Evolutionary conservation across 2,888 invertebrate genomes (phyloP), one percentile per base, ranked within the genome.

Genomic region (Drosophila algonquin): DNA sequence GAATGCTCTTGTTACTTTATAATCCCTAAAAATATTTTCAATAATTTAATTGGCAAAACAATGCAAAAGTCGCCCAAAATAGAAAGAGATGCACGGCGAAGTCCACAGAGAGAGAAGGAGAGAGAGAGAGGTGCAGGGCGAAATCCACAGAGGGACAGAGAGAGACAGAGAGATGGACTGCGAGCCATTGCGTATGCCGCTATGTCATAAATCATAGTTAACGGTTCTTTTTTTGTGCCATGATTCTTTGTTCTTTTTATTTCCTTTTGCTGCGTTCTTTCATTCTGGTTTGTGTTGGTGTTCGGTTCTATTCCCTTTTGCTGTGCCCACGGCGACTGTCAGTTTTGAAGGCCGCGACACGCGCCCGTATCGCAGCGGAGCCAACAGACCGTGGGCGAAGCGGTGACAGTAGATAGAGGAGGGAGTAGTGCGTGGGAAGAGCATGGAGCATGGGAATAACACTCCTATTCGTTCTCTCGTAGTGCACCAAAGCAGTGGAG

Each of bases 151-250:
- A 3, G n/a, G 27, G 9, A 21, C 6, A 30, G 32, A 45, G n/a
- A 3, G n/a, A 24, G n/a, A 40, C 5, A 40, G 9, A n/a, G 32
- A 45, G n/a, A 18, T n/a, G n/a, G n/a, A n/a, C n/a, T n/a, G n/a
- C n/a, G n/a, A n/a, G n/a, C n/a, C n/a, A 54, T 62, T 71, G 57
- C 71, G 63, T 57, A 55, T 48, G 63, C 61, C 56, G 30, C 55
- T 53, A 45, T 46, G 45, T 65, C 79, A 83, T 86, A 86, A 86
- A 83, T 86, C 81, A 86, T 81, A 76, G 84, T 86, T 81, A 79
- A 62, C 65, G 64, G 76, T 61, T 63, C 21, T 57, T 69, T 68
- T 68, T 56, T 57, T 57, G 72, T 55, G 47, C 44, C 65, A 55
- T 48, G 58, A 59, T 59, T 60, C 53, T 55, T 51, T 61, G 53